Evolutionary conservation across 2,797 vertebrate species (phyloP), one percentile per base, ranked within the genome.

Genomic region (Knipowitschia caucasica): DNA sequence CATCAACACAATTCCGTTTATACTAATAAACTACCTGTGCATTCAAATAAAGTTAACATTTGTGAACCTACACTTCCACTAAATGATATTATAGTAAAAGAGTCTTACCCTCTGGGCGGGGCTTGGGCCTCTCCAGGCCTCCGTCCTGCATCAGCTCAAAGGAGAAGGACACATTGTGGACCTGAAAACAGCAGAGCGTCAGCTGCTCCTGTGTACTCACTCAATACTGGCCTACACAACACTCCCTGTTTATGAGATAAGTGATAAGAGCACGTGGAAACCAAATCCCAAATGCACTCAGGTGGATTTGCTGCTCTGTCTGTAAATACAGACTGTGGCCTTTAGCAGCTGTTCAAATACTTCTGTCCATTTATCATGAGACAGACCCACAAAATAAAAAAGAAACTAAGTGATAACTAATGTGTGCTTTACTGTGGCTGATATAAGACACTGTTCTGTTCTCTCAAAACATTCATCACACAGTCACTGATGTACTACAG

Each of bases 141-240:
- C 95, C 95, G 2, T 99, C 96, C 73, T 99, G 95, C 96, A 99
- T 99, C 76, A 99, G 90, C 39, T 98, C 96, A 77, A 98, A 99
- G 2, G 96, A 93, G 74, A 98, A 95, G 50, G 94, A 93, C 39
- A 98, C 94, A 1, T 98, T 99, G 76, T 96, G 80, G 3, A 99
- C 96, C 95, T 99, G 77, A 21, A 75, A 50, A 71, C 44, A 73
- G 26, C 27, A 33, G 43, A 15, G 21, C 43, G 23, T 35, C 27
- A 23, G 6, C 18, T 14, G 10, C 11, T 4, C 8, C 35, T 21
- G 25, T 35, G 36, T 43, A 54, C 24, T 31, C 39, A 40, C 35
- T 59, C 27, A 43, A 36, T 50, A 34, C 31, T 25, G n/a, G 12
- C 39, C 18, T 23, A 43, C 21, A 33, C 17, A 20, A 46, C 26